Evolutionary conservation across 2,113 vertebrate genomes (phyloP), one percentile per base, ranked within the genome.

Genomic region (Lepus europaeus): DNA sequence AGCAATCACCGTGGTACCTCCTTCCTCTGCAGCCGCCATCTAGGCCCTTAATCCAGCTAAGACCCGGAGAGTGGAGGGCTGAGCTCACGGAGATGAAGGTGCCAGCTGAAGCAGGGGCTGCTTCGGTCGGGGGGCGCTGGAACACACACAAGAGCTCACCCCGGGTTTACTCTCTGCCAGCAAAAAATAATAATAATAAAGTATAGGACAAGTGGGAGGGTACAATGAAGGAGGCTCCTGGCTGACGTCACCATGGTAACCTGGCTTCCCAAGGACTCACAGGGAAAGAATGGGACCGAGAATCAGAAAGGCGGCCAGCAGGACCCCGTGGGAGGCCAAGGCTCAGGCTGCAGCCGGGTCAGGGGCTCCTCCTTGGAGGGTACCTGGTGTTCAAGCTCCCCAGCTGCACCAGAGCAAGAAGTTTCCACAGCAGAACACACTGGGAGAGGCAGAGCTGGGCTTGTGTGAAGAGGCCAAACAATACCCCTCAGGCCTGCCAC

Each of bases 1-100:
- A 97, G 98, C 98, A 98, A 98, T 98, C 98, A 98, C 90, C 49
- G 97, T 98, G 98, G 98, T 96, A 98, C 98, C 97, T 98, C 98
- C 97, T 97, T 98, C 98, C 97, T 98, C 98, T 97, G 97, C 95
- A 94, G 94, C 97, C 97, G 98, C 95, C 95, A 97, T 97, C 97
- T 94, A 98, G 98, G 97, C 97, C 97, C 98, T 98, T 98, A 98
- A 98, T 98, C 98, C 95, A 0, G 94, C 98, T 98, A 98, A 98
- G 97, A 95, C 97, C 97, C 97, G 95, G 97, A 96, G 98, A 98
- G 98, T 98, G 98, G 98, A 98, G 97, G 97, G 97, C 95, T 98
- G 97, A 98, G 98, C 98, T 98, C 98, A 96, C 96, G 9, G 95
- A 98, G 97, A 97, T 96, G 97, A 98, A 97, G 94, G 96, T 96